Base-by-base conservation (phyloP, 1,140 invertebrate species). In the Drosophila eugracilis region DNA sequence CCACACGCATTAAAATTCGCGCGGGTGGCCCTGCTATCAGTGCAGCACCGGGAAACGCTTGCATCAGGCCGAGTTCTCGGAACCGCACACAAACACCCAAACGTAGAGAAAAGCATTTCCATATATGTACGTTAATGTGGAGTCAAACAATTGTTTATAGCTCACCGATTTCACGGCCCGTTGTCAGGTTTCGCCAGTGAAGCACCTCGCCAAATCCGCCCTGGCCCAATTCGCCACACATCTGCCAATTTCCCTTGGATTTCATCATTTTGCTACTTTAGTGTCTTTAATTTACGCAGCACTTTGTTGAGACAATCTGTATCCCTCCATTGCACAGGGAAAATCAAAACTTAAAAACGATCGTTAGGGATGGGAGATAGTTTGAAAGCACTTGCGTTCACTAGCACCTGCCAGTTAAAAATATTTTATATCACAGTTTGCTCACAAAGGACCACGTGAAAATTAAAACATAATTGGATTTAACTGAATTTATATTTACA, bases 201-300 rank as follows among this genome's bases (percentile, higher is more conserved):
- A 44, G n/a, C 9, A 90, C 88, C 36, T 75, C 60, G 4, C 88
- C 88, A 12, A 90, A 90, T 7, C 83, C 88, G 4, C 88, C 88
- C 37, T 76, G 47, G 6, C 88, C 88, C 1, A 90, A 30, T 17
- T 54, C 24, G 6, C 57, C 47, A 4, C 47, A 34, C 4, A 49
- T 9, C 15, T 55, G 17, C 86, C 86, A 90, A 12, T 75, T 34
- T 0, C 65, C 65, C 5, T 10, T 28, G 30, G 36, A 53, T 7
- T 10, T 0, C 24, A 49, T 59, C 5, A 1, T 14, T 24, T 24
- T 30, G 3, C 17, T 65, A 17, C 6, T 19, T 9, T 9, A 9
- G 3, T 4, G 15, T 15, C 9, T 24, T 54, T 1, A 19, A 37
- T 45, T 19, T 36, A 22, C 48, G 26, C 21, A 53, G 36, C 21